A percentile compares a stretch with the other conserved stretches of the same genome.
Conservation (phyloP, 2,888 invertebrate species). For the Trissoscelio sp. region DNA sequence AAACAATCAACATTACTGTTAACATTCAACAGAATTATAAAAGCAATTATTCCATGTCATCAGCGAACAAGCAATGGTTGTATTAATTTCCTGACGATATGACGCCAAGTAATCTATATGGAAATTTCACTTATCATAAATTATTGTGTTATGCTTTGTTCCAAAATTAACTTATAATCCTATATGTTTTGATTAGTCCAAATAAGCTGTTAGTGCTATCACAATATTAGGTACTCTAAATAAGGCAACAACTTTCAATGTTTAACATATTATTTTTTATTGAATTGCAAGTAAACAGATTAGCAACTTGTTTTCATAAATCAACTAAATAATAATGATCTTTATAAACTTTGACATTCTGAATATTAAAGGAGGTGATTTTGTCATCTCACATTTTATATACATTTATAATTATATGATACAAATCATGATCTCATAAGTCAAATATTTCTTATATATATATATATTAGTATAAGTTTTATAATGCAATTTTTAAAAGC, state of each 20-base stretch:
- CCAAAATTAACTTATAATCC: constrained; percentile 45
- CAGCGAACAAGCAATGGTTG: constrained; percentile 26
- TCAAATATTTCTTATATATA: too few species aligned
- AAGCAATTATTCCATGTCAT: constrained; percentile 23
- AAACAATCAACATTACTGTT: neutral
- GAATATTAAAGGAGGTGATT: too few species aligned
- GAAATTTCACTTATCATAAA: constrained; percentile 61
- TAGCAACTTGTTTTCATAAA: neutral
- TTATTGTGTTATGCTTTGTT: constrained; percentile 32
- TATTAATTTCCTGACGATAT: constrained; percentile 31
- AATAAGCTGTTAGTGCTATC: constrained; percentile 5
- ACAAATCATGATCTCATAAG: too few species aligned
- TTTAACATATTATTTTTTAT: neutral
- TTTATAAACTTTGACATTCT: too few species aligned
- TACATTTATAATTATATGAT: too few species aligned
- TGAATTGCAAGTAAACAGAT: neutral
- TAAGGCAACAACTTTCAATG: neutral
- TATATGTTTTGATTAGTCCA: constrained; percentile 23
- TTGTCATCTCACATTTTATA: too few species aligned
- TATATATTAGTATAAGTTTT: too few species aligned
- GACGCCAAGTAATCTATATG: constrained; percentile 54
- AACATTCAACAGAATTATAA: constrained; percentile 13
- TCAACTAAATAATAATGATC: too few species aligned
- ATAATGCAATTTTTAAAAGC: too few species aligned
- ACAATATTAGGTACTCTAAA: neutral